Conservation (phyloP, 2,113 vertebrate genomes). For the Dolichallabes microphthalmus region DNA sequence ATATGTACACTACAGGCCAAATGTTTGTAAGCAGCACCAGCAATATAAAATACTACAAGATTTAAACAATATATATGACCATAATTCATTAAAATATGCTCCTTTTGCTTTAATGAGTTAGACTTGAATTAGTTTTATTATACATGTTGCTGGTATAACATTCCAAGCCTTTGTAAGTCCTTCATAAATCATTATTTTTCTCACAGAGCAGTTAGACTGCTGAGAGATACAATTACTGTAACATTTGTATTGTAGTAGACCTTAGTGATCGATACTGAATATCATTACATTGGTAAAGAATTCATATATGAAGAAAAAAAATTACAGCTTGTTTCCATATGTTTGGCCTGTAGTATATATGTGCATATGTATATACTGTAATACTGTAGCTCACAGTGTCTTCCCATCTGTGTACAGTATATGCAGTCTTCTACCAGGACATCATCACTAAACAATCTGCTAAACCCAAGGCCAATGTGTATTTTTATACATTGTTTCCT, state of each 20-base stretch:
- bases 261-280: neutral
- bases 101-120: neutral
- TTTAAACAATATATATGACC: too few relatives aligned
- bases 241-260: neutral
- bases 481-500: constrained; percentile 36
- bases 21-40: neutral
- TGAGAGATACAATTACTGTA: neutral
- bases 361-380: neutral
- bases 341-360: constrained; percentile 29
- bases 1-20: constrained; percentile 18
- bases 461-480: constrained; percentile 24
- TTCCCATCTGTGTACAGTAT: constrained; percentile 15
- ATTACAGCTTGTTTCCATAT: neutral
- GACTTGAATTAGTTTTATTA: neutral
- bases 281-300: neutral
- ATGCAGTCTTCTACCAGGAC: neutral
- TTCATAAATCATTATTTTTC: neutral
- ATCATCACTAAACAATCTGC: constrained; percentile 17
- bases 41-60: neutral
- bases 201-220: neutral
- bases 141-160: neutral
- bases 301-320: neutral
- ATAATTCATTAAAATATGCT: neutral
- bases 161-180: neutral
- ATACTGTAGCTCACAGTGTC: neutral